Percentiles rank a stretch among this genome's conserved stretches.
These are phyloP conservation scores for Zaprionus ghesquierei DNA, from an alignment of 1,140 invertebrate species.

Conservation along the genomic window DNA sequence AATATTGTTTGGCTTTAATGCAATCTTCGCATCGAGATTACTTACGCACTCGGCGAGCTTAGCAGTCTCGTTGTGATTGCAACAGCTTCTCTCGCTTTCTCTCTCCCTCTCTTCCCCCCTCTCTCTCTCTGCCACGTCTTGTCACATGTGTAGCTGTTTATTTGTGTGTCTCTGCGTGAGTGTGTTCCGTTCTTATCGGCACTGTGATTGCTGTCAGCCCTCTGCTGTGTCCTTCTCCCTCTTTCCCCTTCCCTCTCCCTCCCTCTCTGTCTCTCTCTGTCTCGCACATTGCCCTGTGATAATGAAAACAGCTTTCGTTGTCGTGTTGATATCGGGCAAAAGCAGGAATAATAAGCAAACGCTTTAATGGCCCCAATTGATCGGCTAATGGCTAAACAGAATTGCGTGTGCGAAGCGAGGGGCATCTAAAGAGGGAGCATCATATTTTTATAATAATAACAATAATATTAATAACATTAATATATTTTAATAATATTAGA, in stretches of 20 bases:
- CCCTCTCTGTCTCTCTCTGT: neutral
- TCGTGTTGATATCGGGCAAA: neutral
- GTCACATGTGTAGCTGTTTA: conserved; percentile 8
- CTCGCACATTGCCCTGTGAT: conserved; percentile 20
- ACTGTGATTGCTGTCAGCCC: conserved; percentile 29
- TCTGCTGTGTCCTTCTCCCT: neutral
- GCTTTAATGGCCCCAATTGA: conserved; percentile 17
- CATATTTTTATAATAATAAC: neutral
- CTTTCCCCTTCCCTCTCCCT: neutral
- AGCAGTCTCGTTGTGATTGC: conserved; percentile 46
- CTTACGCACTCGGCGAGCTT: conserved; percentile 42
- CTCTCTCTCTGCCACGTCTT: neutral
- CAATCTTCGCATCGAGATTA: conserved; percentile 47
- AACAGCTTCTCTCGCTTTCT: conserved; percentile 53
- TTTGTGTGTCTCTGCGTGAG: neutral
- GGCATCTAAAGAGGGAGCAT: neutral
- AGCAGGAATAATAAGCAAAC: neutral
- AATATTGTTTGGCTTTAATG: conserved; percentile 59
- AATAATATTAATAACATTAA: too few species aligned
- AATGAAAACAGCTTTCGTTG: conserved; percentile 32
- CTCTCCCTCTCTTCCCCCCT: neutral
- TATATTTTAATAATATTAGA: too few species aligned
- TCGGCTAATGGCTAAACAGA: neutral
- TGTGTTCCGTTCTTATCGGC: conserved; percentile 10
- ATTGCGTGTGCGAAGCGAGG: neutral